These are phyloP conservation scores for Hydrozoanthus gracilis DNA, from an alignment of 92 coral and sea anemone genomes.

Conservation along the genomic window DNA sequence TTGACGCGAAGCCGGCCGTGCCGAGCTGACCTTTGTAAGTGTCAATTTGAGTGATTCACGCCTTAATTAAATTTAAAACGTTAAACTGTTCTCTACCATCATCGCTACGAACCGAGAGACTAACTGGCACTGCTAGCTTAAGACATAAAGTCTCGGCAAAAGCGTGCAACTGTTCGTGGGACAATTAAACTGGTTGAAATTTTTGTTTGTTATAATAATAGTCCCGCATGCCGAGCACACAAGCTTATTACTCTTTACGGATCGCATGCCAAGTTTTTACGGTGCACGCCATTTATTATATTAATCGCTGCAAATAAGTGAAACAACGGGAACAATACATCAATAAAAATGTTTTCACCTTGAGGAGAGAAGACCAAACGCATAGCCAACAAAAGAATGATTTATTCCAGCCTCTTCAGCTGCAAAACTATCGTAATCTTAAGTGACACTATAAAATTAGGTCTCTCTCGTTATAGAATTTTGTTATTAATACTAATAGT, in stretches of 20 bases:
- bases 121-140: slow-evolving; percentile 51
- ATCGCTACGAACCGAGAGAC: slow-evolving; percentile 71
- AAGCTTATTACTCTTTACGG: slow-evolving; percentile 38
- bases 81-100: slow-evolving; percentile 72
- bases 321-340: slow-evolving; percentile 74
- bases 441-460: neutral
- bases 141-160: slow-evolving; percentile 34
- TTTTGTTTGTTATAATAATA: slow-evolving; percentile 30
- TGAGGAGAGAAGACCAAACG: slow-evolving; percentile 10
- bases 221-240: slow-evolving; percentile 25
- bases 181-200: slow-evolving; percentile 19
- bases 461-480: neutral
- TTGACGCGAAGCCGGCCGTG: slow-evolving; percentile 79
- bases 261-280: slow-evolving; percentile 66
- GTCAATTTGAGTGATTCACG: slow-evolving; percentile 95
- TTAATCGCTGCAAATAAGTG: slow-evolving; percentile 70
- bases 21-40: slow-evolving; percentile 90
- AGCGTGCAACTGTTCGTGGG: neutral
- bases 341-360: slow-evolving; percentile 70
- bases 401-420: slow-evolving; percentile 7
- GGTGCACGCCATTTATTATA: slow-evolving; percentile 50
- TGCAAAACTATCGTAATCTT: neutral
- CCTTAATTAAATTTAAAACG: slow-evolving; percentile 95
- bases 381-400: slow-evolving; percentile 21
- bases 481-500: neutral